These are phyloP conservation scores for Lepidotrigona ventralis DNA, from an alignment of 1,140 invertebrate genomes.

Conservation along the genomic window DNA sequence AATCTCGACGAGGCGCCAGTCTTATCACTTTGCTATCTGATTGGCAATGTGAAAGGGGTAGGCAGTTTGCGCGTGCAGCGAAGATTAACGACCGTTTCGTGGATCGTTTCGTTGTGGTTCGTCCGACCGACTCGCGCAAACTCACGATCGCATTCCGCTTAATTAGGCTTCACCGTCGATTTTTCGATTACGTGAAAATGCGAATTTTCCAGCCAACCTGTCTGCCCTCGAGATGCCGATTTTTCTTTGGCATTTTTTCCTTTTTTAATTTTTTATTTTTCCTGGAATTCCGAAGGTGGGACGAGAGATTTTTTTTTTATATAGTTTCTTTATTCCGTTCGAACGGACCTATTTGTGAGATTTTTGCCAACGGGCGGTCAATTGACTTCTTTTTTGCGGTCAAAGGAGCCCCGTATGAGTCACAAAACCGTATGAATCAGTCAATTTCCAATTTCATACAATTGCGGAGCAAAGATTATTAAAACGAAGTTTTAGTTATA, in stretches of 20 bases:
- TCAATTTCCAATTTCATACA: too few species aligned
- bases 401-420: not conserved
- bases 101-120: not conserved
- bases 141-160: constrained; percentile 24
- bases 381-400: not conserved
- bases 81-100: constrained; percentile 18
- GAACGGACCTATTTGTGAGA: not conserved
- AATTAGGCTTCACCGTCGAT: constrained; percentile 28
- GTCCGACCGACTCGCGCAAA: not conserved
- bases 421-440: not conserved
- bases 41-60: not conserved
- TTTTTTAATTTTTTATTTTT: not conserved
- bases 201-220: not conserved
- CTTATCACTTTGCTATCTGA: constrained; percentile 9
- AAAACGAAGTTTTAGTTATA: too few species aligned
- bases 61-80: not conserved
- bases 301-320: too few species aligned
- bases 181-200: constrained; percentile 16
- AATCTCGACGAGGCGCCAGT: not conserved
- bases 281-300: not conserved
- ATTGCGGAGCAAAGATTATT: too few species aligned
- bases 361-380: not conserved
- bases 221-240: not conserved
- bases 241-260: not conserved
- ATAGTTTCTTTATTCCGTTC: not conserved